Conservation (phyloP, 2,888 invertebrate genomes). For the Molanna angustata region DNA sequence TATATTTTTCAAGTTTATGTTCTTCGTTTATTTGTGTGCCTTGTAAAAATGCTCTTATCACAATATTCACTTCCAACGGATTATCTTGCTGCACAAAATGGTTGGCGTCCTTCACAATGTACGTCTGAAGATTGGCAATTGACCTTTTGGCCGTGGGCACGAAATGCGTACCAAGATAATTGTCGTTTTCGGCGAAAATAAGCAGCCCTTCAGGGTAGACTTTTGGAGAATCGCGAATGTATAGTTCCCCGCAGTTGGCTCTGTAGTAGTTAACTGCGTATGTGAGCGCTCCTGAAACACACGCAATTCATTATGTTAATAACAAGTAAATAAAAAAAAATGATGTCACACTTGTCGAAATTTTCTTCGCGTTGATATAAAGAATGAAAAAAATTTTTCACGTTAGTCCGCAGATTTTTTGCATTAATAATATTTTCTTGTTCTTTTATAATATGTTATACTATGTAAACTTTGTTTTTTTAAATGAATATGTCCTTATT, state of each 20-base stretch:
- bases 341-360: no score
- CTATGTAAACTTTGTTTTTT: no score
- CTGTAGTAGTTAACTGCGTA: slow-evolving; percentile 60
- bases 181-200: slow-evolving; percentile 49
- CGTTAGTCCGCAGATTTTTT: no score
- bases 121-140: slow-evolving; percentile 47
- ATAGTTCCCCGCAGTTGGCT: slow-evolving; percentile 43
- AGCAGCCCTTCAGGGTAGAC: slow-evolving; percentile 48
- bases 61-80: slow-evolving; percentile 50
- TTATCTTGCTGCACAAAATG: slow-evolving; percentile 59
- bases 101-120: slow-evolving; percentile 45
- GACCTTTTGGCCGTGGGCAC: slow-evolving; percentile 44
- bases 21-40: not conserved
- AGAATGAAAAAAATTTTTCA: no score
- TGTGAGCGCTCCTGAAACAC: slow-evolving; percentile 52
- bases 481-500: no score
- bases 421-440: no score
- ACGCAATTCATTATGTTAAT: no score
- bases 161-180: slow-evolving; percentile 39
- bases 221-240: slow-evolving; percentile 39
- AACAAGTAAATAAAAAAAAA: no score
- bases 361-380: no score
- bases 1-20: no score
- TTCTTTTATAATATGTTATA: no score
- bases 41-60: slow-evolving; percentile 49